Base-by-base conservation (phyloP, 2,888 invertebrate genomes). In the Pegoplata infirma region DNA sequence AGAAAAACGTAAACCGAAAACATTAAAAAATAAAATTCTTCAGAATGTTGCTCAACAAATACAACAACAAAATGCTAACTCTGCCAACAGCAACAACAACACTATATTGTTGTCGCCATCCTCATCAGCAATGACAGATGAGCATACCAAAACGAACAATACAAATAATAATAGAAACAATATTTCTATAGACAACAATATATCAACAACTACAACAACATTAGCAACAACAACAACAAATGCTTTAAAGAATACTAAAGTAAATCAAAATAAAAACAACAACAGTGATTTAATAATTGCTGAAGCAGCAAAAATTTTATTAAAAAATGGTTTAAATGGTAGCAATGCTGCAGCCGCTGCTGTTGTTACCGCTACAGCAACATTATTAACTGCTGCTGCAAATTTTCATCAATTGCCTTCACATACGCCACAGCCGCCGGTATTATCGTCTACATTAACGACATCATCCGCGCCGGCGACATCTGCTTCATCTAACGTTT, bases 71-170 rank as follows among this genome's bases (percentile, higher is more conserved):
- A 40, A 40, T 40, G 36, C n/a, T n/a, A 40, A 40, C 36, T 40
- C 36, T 1, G n/a, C n/a, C 73, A 77, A 21, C 78, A 66, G 44
- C 66, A 72, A 71, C 75, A 81, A 73, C 79, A 76, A 67, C 72
- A 77, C 74, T n/a, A n/a, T n/a, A n/a, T n/a, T n/a, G 77, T 82
- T 83, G 64, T 72, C 75, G 46, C 58, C 71, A 71, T 91, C n/a
- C n/a, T n/a, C 90, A 88, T 91, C 91, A 90, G 91, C 91, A 91
- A 92, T 91, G 91, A 91, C 90, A 90, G 91, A 91, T 90, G 91
- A 94, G 92, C 86, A 84, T 83, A 84, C 84, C 82, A 83, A 82
- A 82, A 81, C 83, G 80, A 82, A 76, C 76, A 83, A 83, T 81
- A 40, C 36, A 40, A 92, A 93, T 92, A 93, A 93, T 91, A 92